Conservation (phyloP, 2,888 invertebrate species). For the Nudaria mundana region DNA sequence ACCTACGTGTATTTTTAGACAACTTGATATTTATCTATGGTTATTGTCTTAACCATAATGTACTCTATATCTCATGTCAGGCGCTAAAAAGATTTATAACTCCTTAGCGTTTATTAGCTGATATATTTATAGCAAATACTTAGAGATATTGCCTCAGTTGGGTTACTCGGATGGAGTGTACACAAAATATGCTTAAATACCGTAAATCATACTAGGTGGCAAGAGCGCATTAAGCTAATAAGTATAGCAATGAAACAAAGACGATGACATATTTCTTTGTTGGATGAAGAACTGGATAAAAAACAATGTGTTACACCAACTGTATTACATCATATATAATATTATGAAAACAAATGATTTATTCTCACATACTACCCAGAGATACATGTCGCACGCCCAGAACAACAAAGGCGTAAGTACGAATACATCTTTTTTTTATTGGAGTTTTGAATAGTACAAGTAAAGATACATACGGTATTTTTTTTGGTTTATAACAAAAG, state of each 20-base stretch:
- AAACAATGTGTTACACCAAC: background rate
- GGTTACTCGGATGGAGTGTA: conserved; percentile 37
- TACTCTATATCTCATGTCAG: conserved; percentile 28
- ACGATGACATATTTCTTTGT: conserved; percentile 22
- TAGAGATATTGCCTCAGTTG: conserved; percentile 62
- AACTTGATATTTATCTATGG: too few species aligned
- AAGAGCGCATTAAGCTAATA: conserved; percentile 44
- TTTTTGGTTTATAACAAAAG: too few species aligned
- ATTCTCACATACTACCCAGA: background rate
- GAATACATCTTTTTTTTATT: too few species aligned
- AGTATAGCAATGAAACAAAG: conserved; percentile 24
- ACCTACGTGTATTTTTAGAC: too few species aligned
- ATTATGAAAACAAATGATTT: background rate
- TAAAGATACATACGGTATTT: background rate
- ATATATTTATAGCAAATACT: conserved; percentile 74
- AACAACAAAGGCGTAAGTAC: too few species aligned
- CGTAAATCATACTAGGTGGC: conserved; percentile 53
- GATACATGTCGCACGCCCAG: background rate
- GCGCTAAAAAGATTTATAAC: conserved; percentile 67
- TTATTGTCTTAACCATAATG: too few species aligned
- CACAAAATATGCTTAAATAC: conserved; percentile 43
- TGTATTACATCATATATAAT: background rate
- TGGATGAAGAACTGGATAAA: conserved; percentile 6
- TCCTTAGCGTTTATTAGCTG: conserved; percentile 73
- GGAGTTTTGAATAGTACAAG: too few species aligned